Evolutionary conservation across 2,888 invertebrate genomes (phyloP).

Genomic region (Scaptomyza reducta): DNA sequence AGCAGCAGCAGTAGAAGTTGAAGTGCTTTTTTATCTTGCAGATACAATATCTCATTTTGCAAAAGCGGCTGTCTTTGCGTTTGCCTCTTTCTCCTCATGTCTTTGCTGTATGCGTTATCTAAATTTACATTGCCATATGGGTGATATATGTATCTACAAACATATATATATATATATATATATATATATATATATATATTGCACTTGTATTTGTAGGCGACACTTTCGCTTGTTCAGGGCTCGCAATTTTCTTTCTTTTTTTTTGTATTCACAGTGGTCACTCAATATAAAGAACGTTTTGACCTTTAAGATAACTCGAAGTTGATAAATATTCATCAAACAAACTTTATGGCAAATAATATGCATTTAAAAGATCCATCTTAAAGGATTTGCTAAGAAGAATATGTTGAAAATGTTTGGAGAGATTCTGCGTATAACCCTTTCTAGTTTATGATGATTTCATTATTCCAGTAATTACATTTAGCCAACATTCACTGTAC

Average conservation of each 20-base stretch:
- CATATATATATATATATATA: not conserved
- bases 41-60: slow-evolving; percentile 68
- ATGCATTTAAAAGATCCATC: too few species aligned
- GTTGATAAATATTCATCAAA: too few species aligned
- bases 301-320: not conserved
- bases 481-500: not conserved
- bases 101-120: slow-evolving; percentile 61
- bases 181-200: slow-evolving; percentile 5
- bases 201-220: slow-evolving; percentile 52
- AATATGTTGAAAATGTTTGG: too few species aligned
- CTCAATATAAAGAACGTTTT: not conserved
- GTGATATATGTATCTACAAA: not conserved
- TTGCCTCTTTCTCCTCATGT: slow-evolving; percentile 8
- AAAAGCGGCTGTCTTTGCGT: slow-evolving; percentile 39
- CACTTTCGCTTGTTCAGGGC: slow-evolving; percentile 57
- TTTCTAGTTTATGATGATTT: not conserved
- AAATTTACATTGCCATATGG: slow-evolving; percentile 60
- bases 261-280: slow-evolving; percentile 18
- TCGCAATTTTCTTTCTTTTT: too few species aligned
- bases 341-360: too few species aligned
- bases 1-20: slow-evolving; percentile 21
- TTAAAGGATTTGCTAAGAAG: too few species aligned
- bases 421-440: too few species aligned
- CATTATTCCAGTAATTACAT: not conserved
- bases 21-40: slow-evolving; percentile 63